A percentile compares a stretch with the other conserved stretches of the same genome.
Evolutionary conservation across 2,113 vertebrate species (phyloP).

Genomic region (Neotragus pygmaeus): DNA sequence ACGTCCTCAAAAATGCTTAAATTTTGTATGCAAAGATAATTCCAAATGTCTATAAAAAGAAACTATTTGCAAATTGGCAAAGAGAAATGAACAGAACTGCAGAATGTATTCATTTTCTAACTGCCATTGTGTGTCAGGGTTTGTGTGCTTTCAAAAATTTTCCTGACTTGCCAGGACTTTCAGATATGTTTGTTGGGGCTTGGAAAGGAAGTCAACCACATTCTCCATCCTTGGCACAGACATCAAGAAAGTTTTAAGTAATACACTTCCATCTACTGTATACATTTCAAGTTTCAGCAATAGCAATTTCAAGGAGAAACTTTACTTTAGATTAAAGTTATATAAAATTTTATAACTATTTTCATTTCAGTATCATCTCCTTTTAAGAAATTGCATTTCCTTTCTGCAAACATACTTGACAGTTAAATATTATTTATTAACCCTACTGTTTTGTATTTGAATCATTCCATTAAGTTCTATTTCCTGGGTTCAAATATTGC

Average conservation of each 20-base stretch:
- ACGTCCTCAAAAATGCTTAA: background rate
- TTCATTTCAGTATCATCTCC: background rate
- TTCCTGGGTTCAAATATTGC: background rate
- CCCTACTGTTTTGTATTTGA: background rate
- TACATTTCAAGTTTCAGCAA: background rate
- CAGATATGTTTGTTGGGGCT: background rate
- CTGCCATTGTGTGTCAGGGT: background rate
- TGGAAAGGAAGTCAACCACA: background rate
- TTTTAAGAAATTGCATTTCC: background rate
- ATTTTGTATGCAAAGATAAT: background rate
- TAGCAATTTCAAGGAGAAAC: background rate
- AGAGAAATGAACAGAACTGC: background rate
- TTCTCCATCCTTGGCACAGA: background rate
- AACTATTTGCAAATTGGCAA: background rate
- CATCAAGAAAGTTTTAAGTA: background rate
- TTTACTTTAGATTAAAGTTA: background rate
- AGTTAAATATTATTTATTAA: background rate
- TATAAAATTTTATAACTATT: background rate
- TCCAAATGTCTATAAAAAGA: slow-evolving; percentile 1
- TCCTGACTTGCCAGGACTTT: background rate
- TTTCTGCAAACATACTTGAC: background rate
- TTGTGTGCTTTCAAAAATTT: background rate
- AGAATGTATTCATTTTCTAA: background rate
- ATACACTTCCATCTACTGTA: background rate
- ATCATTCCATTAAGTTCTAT: background rate